Conservation (phyloP, 1,140 invertebrate genomes). For the Drosophila bifasciata region DNA sequence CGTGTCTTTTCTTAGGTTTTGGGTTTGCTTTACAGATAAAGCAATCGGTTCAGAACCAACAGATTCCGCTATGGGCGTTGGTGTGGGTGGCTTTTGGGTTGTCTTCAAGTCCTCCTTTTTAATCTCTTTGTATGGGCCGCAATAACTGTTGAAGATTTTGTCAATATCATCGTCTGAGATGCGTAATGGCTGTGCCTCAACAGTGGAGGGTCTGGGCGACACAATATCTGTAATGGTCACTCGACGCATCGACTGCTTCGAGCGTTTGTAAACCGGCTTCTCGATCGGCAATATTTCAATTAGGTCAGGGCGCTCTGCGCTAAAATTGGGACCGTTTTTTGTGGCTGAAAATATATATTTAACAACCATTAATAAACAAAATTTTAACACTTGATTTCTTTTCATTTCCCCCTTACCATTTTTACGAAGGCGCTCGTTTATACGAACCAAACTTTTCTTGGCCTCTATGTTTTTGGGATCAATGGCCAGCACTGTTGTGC, state of each 20-base stretch:
- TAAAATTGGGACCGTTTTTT: conserved; percentile 78
- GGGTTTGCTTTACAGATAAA: no score
- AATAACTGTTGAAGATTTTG: conserved; percentile 79
- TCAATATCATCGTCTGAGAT: conserved; percentile 82
- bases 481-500: conserved; percentile 70
- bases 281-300: conserved; percentile 86
- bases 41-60: no score
- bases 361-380: neutral
- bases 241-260: conserved; percentile 86
- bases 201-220: conserved; percentile 59
- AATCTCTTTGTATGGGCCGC: conserved; percentile 67
- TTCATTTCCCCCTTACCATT: conserved; percentile 31
- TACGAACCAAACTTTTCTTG: conserved; percentile 68
- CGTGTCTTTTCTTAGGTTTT: no score
- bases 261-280: conserved; percentile 87
- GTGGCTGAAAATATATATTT: conserved; percentile 45
- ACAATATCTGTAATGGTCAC: conserved; percentile 86
- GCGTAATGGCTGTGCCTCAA: conserved; percentile 54
- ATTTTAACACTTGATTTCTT: neutral
- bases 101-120: conserved; percentile 24
- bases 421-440: conserved; percentile 65
- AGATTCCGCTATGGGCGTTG: neutral
- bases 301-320: conserved; percentile 84
- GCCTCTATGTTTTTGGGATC: conserved; percentile 78
- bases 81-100: neutral